Evolutionary conservation across 2,888 invertebrate species (phyloP).

Genomic region (Chrysomela aeneicollis): DNA sequence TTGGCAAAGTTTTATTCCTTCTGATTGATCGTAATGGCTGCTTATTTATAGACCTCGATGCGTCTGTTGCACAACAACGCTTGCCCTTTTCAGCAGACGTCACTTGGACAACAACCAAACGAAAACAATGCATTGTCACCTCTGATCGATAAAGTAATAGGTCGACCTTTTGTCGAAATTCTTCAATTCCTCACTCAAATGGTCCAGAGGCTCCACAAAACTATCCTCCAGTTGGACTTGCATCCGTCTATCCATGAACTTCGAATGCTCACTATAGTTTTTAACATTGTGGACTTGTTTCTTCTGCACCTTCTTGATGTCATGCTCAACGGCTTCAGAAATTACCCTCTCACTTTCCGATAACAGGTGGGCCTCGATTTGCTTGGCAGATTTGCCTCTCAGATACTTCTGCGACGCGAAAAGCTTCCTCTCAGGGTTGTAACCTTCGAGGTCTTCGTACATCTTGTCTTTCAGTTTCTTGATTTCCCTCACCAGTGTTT

Average conservation of each 20-base stretch:
- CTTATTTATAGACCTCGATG: slow-evolving; percentile 21
- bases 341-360: slow-evolving; percentile 67
- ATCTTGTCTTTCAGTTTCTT: slow-evolving; percentile 59
- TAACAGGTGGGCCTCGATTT: slow-evolving; percentile 71
- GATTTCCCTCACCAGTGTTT: slow-evolving; percentile 61
- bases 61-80: slow-evolving; percentile 6
- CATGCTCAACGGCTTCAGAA: slow-evolving; percentile 61
- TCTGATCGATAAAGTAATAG: slow-evolving; percentile 69
- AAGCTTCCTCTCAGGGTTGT: slow-evolving; percentile 59
- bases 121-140: slow-evolving; percentile 62
- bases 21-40: slow-evolving; percentile 18
- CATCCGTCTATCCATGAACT: slow-evolving; percentile 60
- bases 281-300: slow-evolving; percentile 30
- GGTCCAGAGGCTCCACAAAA: slow-evolving; percentile 67
- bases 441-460: slow-evolving; percentile 27
- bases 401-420: slow-evolving; percentile 64
- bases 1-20: slow-evolving; percentile 27
- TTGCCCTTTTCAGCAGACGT: slow-evolving; percentile 13
- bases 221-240: slow-evolving; percentile 65
- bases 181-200: slow-evolving; percentile 69
- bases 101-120: slow-evolving; percentile 37
- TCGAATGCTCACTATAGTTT: slow-evolving; percentile 50
- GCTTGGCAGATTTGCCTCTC: slow-evolving; percentile 57
- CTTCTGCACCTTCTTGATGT: slow-evolving; percentile 53
- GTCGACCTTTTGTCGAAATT: slow-evolving; percentile 70